A percentile compares a stretch with the other conserved stretches of the same genome.
These are phyloP conservation scores for Brachionus angularis DNA, from an alignment of 1,140 invertebrate species.

Conservation along the genomic window DNA sequence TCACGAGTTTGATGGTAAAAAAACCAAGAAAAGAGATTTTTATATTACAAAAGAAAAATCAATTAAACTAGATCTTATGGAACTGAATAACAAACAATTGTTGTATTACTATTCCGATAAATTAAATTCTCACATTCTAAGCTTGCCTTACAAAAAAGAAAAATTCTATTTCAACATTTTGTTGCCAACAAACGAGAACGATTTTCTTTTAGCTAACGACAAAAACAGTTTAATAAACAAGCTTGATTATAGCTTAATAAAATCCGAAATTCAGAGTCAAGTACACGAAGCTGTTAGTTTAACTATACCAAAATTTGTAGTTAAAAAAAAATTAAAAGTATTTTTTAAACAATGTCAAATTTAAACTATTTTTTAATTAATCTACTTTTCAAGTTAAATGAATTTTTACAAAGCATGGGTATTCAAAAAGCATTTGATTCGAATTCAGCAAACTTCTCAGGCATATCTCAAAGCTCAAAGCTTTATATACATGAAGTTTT, in stretches of 20 bases:
- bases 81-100: not conserved
- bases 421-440: not conserved
- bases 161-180: conserved; percentile 12
- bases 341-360: too few species aligned
- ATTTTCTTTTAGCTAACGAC: not conserved
- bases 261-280: not conserved
- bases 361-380: too few species aligned
- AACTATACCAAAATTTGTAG: not conserved
- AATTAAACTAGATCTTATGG: not conserved
- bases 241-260: not conserved
- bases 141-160: conserved; percentile 1
- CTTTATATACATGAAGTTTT: conserved; percentile 21
- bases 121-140: conserved; percentile 1
- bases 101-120: not conserved
- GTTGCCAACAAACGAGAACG: conserved; percentile 4
- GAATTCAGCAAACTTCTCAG: not conserved
- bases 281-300: not conserved
- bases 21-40: conserved; percentile 19
- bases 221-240: not conserved
- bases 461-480: not conserved
- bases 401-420: not conserved
- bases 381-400: conserved; percentile 28
- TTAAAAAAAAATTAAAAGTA: conserved; percentile 20
- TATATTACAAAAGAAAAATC: not conserved
- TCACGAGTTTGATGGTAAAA: not conserved